These are phyloP conservation scores for Mionectes macconnelli DNA, from an alignment of 2,113 vertebrate genomes.

Conservation along the genomic window DNA sequence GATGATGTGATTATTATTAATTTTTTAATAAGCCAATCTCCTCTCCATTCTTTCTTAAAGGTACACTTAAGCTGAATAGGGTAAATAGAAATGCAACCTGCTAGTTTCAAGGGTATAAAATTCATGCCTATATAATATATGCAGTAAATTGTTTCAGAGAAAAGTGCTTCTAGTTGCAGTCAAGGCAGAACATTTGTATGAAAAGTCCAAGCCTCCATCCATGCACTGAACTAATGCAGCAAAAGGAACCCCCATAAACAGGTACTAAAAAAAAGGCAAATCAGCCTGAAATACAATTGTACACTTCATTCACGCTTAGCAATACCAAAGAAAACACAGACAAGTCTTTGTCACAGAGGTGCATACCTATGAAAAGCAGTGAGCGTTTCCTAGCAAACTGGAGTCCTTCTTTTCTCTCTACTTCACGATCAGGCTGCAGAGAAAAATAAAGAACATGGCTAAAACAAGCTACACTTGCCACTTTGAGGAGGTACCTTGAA, in stretches of 20 bases:
- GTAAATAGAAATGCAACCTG: not conserved
- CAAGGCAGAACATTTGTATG: not conserved
- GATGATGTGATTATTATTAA: not conserved
- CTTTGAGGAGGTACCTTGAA: not conserved
- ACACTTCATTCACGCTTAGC: not conserved
- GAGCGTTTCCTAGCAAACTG: conserved; percentile 62
- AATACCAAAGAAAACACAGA: not conserved
- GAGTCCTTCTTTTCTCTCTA: conserved; percentile 61
- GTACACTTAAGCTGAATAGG: not conserved
- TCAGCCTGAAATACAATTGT: not conserved
- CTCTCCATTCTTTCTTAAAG: not conserved
- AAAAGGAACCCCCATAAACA: not conserved
- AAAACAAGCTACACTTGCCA: not conserved
- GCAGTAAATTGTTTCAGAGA: not conserved
- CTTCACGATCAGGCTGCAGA: conserved; percentile 41
- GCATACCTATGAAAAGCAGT: conserved; percentile 63
- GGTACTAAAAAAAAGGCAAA: not conserved
- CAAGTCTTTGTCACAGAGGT: not conserved
- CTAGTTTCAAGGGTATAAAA: not conserved
- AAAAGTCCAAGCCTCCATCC: not conserved
- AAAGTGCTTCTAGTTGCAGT: not conserved
- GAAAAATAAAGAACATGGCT: not conserved
- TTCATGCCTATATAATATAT: not conserved
- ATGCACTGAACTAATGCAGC: not conserved
- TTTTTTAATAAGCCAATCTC: not conserved